Evolutionary conservation across 2,888 invertebrate species (phyloP).

Genomic region (Tipula helvola): DNA sequence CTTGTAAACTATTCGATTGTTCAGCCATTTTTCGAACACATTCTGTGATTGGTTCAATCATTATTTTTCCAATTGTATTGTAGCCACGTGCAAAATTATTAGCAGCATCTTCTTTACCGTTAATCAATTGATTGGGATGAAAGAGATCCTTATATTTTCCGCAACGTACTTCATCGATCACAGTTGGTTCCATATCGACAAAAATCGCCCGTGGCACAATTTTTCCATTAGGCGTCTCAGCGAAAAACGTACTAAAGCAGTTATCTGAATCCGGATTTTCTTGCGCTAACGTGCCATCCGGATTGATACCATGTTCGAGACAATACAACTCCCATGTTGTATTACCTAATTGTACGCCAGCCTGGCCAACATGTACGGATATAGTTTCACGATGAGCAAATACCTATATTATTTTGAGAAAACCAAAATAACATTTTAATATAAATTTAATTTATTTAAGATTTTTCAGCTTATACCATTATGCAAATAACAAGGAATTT

Average conservation of each 20-base stretch:
- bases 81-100: conserved; percentile 80
- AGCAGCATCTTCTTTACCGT: conserved; percentile 81
- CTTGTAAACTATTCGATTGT: conserved; percentile 67
- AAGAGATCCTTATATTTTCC: conserved; percentile 64
- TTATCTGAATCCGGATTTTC: conserved; percentile 32
- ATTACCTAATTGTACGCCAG: conserved; percentile 69
- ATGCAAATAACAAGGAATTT: conserved; percentile 8
- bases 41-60: conserved; percentile 59
- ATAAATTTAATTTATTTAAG: neutral
- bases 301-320: conserved; percentile 62
- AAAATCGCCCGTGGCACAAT: conserved; percentile 77
- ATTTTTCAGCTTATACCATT: neutral
- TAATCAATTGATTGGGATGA: conserved; percentile 72
- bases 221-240: conserved; percentile 69
- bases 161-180: conserved; percentile 52
- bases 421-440: neutral
- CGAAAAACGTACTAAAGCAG: conserved; percentile 58
- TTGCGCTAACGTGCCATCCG: conserved; percentile 53
- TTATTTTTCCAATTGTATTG: conserved; percentile 73
- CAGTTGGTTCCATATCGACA: conserved; percentile 81
- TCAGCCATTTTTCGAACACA: conserved; percentile 63
- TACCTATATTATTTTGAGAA: neutral
- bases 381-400: conserved; percentile 55
- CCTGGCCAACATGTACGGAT: conserved; percentile 70
- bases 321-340: conserved; percentile 71